These are phyloP conservation scores for Gnathochromis pfefferi DNA, from an alignment of 2,113 vertebrate genomes.

Conservation along the genomic window DNA sequence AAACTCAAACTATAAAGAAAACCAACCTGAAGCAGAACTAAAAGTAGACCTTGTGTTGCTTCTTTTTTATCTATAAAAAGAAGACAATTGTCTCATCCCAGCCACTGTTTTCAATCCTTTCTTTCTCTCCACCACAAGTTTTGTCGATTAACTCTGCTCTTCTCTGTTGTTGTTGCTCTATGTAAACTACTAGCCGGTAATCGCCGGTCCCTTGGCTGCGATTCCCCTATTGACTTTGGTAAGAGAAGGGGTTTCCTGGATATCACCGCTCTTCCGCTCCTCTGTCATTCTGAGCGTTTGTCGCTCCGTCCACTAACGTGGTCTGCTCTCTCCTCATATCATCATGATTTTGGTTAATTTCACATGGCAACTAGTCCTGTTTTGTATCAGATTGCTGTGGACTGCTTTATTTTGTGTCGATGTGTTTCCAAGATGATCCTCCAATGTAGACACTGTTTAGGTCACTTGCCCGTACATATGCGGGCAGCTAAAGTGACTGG, in stretches of 20 bases:
- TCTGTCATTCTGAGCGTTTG: not conserved
- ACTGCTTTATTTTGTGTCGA: not conserved
- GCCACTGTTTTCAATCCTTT: constrained; percentile 2
- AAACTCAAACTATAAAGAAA: not conserved
- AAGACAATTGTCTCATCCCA: not conserved
- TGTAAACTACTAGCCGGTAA: constrained; percentile 73
- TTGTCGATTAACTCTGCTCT: constrained; percentile 56
- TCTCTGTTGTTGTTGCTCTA: constrained; percentile 58
- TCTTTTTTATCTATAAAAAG: constrained; percentile 5
- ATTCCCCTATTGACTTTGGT: constrained; percentile 71
- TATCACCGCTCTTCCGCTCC: not conserved
- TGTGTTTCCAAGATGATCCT: not conserved
- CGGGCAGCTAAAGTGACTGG: not conserved
- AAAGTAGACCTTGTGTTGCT: not conserved
- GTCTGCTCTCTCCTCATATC: constrained; percentile 7
- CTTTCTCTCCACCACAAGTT: not conserved
- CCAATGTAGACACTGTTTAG: not conserved
- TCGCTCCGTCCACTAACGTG: constrained; percentile 28
- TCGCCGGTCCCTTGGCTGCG: constrained; percentile 67
- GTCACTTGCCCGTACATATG: not conserved
- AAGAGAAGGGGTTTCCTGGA: constrained; percentile 60
- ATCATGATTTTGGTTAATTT: constrained; percentile 25
- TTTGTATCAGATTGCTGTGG: constrained; percentile 36
- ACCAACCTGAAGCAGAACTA: not conserved
- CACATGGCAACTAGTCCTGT: not conserved